Evolutionary conservation across 2,888 invertebrate genomes (phyloP).

Genomic region (Octodonta nipae): DNA sequence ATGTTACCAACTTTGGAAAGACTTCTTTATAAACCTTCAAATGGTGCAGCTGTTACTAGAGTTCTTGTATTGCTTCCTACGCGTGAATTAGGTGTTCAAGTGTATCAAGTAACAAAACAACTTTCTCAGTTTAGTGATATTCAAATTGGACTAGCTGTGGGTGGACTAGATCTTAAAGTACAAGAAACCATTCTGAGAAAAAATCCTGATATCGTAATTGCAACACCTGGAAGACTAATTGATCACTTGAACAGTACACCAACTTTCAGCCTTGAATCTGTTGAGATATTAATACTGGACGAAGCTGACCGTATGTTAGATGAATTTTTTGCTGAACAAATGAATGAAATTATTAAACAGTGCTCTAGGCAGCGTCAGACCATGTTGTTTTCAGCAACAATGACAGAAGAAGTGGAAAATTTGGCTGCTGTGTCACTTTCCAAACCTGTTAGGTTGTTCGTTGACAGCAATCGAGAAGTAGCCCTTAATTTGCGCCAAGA

Average conservation of each 20-base stretch:
- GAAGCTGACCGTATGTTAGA: conserved; percentile 88
- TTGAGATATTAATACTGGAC: conserved; percentile 75
- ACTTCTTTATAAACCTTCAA: conserved; percentile 70
- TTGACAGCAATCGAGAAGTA: conserved; percentile 90
- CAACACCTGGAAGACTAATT: conserved; percentile 93
- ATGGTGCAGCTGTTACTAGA: conserved; percentile 50
- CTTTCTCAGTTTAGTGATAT: conserved; percentile 75
- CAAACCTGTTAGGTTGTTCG: conserved; percentile 87
- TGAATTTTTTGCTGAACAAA: conserved; percentile 96
- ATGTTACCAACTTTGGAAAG: conserved; percentile 95
- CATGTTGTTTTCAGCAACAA: conserved; percentile 95
- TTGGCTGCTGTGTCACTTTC: conserved; percentile 83
- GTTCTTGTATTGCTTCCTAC: conserved; percentile 94
- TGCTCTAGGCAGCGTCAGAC: conserved; percentile 88
- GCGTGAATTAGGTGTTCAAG: conserved; percentile 93
- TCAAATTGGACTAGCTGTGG: conserved; percentile 72
- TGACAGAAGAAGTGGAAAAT: conserved; percentile 96
- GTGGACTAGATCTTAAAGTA: conserved; percentile 72
- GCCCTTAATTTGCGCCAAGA: conserved; percentile 92
- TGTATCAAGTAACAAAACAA: conserved; percentile 86
- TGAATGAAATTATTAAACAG: conserved; percentile 92
- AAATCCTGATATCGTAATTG: conserved; percentile 93
- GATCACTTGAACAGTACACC: conserved; percentile 95
- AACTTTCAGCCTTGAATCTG: conserved; percentile 71
- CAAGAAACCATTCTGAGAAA: conserved; percentile 67